Base-by-base conservation (phyloP, 2,797 vertebrate genomes). In the Hydrocynus forskahlii region DNA sequence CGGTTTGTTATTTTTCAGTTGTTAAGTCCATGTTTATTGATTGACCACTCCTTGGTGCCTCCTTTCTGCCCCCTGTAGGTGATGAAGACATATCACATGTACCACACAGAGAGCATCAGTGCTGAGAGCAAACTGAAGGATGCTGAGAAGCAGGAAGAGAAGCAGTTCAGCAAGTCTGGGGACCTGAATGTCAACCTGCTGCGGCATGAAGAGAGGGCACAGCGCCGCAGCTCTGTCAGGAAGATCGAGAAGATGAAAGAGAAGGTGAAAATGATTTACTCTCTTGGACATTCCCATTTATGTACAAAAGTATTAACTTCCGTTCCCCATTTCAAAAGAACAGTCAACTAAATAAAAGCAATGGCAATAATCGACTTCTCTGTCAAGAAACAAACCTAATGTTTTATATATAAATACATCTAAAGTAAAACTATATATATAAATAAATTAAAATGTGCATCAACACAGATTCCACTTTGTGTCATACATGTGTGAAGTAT, bases 71-170 rank as follows among this genome's bases (percentile, higher is more conserved):
- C 79, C 73, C 73, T 81, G n/a, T 93, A 99, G 98, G 98, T 99
- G 90, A 99, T 99, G 98, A 99, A 99, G 90, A 99, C 97, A 0
- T 99, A 99, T 92, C 98, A 99, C 94, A 99, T 99, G 97, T 99
- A 99, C 89, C 98, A 99, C 0, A 95, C 97, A 0, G 98, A 99
- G 88, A 99, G 98, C 93, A 97, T 98, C 92, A 99, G 97, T 0
- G 98, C 98, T 0, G 98, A 99, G 89, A 97, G 96, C 93, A 99
- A 99, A 88, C 95, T 99, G 90, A 99, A 99, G 87, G 98, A 99
- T 9, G 98, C 98, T 0, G 97, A 99, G 91, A 99, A 99, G 89
- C 98, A 99, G 92, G 97, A 99, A 69, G 97, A 99, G 81, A 99
- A 98, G 85, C 98, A 99, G 90, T 98, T 97, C 92, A 97, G 96